A percentile compares a stretch with the other conserved stretches of the same genome.
phyloP scores from a whole-genome alignment of 2,888 invertebrate genomes.

The Polydesmus complanatus region DNA sequence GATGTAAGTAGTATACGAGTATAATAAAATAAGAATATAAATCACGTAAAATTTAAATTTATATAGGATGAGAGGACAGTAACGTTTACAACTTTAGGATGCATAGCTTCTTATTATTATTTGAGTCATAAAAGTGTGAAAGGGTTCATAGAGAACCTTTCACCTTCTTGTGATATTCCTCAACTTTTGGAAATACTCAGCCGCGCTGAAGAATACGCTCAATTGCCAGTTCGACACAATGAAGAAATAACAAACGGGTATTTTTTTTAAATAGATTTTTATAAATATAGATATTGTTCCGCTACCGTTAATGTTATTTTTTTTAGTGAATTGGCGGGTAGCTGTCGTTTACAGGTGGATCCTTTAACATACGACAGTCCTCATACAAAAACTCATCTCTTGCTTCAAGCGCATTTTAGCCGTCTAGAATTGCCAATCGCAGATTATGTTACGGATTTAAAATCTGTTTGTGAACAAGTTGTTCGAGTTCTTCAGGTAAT shows the following conservation, averaged over 20 bases:
- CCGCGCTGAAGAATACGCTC: conserved; percentile 73
- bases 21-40: conserved; percentile 9
- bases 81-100: conserved; percentile 64
- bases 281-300: conserved; percentile 2
- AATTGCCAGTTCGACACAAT: conserved; percentile 93
- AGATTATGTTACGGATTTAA: conserved; percentile 91
- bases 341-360: conserved; percentile 57
- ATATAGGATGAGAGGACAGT: conserved; percentile 45
- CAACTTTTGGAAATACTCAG: conserved; percentile 64
- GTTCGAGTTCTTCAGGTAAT: conserved; percentile 78
- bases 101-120: conserved; percentile 94
- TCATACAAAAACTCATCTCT: conserved; percentile 80
- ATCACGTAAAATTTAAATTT: background rate
- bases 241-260: conserved; percentile 87
- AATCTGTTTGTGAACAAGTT: conserved; percentile 91
- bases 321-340: conserved; percentile 61
- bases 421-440: conserved; percentile 67
- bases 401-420: conserved; percentile 90
- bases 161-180: conserved; percentile 48
- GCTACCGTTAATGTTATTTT: no score
- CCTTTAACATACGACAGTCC: conserved; percentile 70
- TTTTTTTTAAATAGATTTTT: conserved; percentile 9
- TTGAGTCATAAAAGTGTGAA: conserved; percentile 80
- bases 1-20: conserved; percentile 42
- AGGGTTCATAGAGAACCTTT: conserved; percentile 57